These are phyloP conservation scores for Amblyjoppa fuscipennis DNA, from an alignment of 2,888 invertebrate genomes.

Conservation along the genomic window DNA sequence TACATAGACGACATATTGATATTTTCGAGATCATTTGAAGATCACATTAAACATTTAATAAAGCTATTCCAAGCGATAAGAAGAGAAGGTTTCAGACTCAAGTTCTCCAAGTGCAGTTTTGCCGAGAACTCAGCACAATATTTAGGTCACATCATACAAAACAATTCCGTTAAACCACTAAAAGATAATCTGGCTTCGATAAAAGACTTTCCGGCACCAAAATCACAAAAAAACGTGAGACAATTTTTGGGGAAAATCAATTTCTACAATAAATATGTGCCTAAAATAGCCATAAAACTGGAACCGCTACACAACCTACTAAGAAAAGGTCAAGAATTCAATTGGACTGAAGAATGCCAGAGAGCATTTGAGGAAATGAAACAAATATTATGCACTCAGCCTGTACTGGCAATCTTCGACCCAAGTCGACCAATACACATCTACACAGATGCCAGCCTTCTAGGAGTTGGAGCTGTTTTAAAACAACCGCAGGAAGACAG, in stretches of 20 bases:
- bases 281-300: conserved; percentile 3
- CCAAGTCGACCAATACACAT: conserved; percentile 19
- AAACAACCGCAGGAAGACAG: conserved; percentile 14
- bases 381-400: conserved; percentile 21
- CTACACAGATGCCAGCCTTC: conserved; percentile 19
- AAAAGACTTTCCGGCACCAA: conserved; percentile 5
- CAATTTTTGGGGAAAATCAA: conserved; percentile 10
- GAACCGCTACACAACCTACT: conserved; percentile 7
- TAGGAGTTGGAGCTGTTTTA: conserved; percentile 1
- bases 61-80: conserved; percentile 19
- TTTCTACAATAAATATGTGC: conserved; percentile 11
- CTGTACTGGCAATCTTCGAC: conserved; percentile 21
- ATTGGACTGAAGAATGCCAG: conserved; percentile 31
- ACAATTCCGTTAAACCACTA: conserved; percentile 16
- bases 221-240: conserved; percentile 9
- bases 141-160: conserved; percentile 16
- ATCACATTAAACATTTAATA: conserved; percentile 11
- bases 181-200: conserved; percentile 9
- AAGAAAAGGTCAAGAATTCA: conserved; percentile 19
- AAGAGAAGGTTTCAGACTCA: conserved; percentile 17
- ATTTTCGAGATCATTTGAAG: conserved; percentile 16
- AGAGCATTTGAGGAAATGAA: conserved; percentile 22
- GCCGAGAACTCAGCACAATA: conserved; percentile 31
- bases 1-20: conserved; percentile 20
- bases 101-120: conserved; percentile 23